A percentile compares a stretch with the other conserved stretches of the same genome.
Conservation (phyloP, 2,888 invertebrate species). For the Panopea generosa region DNA sequence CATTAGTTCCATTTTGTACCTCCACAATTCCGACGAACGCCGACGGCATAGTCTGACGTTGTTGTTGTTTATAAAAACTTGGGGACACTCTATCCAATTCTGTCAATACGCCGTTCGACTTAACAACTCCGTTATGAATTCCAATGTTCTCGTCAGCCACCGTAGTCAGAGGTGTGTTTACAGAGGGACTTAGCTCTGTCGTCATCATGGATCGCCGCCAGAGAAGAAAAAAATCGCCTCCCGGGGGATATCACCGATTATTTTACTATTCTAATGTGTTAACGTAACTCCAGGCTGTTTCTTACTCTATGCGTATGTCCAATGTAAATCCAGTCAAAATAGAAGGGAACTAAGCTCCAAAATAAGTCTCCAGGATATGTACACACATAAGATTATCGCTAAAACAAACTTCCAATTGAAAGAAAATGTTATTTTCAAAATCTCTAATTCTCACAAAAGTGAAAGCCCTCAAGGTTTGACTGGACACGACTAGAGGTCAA, state of each 20-base stretch:
- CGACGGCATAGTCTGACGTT: slow-evolving; percentile 65
- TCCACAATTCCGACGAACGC: slow-evolving; percentile 65
- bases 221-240: not conserved
- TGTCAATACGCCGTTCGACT: slow-evolving; percentile 52
- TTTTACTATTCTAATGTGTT: too few species aligned
- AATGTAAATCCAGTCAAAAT: too few species aligned
- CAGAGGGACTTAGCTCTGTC: slow-evolving; percentile 57
- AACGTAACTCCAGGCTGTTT: too few species aligned
- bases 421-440: too few species aligned
- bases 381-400: too few species aligned
- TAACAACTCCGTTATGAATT: slow-evolving; percentile 46
- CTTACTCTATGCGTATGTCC: too few species aligned
- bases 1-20: slow-evolving; percentile 54
- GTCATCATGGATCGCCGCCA: slow-evolving; percentile 20
- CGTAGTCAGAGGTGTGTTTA: slow-evolving; percentile 34
- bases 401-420: too few species aligned
- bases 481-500: too few species aligned
- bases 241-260: not conserved
- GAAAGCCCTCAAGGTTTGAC: too few species aligned
- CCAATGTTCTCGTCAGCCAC: slow-evolving; percentile 58
- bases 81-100: slow-evolving; percentile 64
- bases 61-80: slow-evolving; percentile 56
- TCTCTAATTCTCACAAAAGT: too few species aligned
- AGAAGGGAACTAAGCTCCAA: too few species aligned
- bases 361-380: too few species aligned